These are phyloP conservation scores for Puffinus mauretanicus DNA, from an alignment of 2,113 vertebrate species.

Conservation along the genomic window DNA sequence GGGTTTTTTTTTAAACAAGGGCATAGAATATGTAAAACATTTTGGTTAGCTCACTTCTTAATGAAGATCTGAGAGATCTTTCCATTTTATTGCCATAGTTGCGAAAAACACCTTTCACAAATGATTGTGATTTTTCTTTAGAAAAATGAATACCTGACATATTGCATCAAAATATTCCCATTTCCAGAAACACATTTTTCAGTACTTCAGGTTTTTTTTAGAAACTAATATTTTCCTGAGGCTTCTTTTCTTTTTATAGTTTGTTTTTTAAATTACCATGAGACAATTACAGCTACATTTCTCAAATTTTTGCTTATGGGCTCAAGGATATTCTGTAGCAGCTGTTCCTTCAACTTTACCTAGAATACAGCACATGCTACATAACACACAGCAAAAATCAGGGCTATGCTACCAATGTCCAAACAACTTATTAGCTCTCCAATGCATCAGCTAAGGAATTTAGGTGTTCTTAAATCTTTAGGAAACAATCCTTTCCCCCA, in stretches of 20 bases:
- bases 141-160: not conserved
- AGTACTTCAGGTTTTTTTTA: not conserved
- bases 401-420: not conserved
- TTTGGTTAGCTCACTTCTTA: not conserved
- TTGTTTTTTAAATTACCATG: not conserved
- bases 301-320: not conserved
- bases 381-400: not conserved
- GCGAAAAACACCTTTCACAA: not conserved
- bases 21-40: not conserved
- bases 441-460: not conserved
- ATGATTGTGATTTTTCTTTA: not conserved
- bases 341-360: not conserved
- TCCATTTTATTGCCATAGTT: not conserved
- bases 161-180: not conserved
- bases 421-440: not conserved
- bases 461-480: not conserved
- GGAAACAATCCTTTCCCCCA: not conserved
- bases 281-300: not conserved
- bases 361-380: not conserved
- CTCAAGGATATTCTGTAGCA: not conserved
- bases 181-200: not conserved
- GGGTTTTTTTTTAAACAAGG: not conserved
- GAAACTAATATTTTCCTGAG: not conserved
- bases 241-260: not conserved
- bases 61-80: not conserved